phyloP scores from a whole-genome alignment of 2,113 vertebrate species.

The Mugil cephalus region DNA sequence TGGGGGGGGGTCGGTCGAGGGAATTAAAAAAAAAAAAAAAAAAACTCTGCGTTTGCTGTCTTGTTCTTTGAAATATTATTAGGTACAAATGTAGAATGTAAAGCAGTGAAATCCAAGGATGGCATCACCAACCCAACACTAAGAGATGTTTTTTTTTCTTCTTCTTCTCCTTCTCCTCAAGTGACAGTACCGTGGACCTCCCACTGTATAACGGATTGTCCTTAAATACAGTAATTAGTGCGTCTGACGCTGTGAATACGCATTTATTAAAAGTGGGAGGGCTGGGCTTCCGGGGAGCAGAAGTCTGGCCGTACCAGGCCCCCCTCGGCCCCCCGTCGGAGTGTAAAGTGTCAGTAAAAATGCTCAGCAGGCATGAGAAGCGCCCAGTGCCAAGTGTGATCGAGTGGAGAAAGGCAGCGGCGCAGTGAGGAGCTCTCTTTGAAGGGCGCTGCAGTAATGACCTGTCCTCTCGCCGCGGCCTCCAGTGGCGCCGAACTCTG shows the following conservation, averaged over 20 bases:
- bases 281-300: constrained; percentile 49
- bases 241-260: constrained; percentile 59
- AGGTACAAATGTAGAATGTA: constrained; percentile 61
- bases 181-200: constrained; percentile 32
- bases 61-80: constrained; percentile 64
- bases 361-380: constrained; percentile 65
- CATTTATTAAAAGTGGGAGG: constrained; percentile 67
- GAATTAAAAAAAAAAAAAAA: constrained; percentile 41
- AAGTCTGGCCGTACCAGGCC: constrained; percentile 51
- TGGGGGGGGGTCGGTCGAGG: too few species aligned
- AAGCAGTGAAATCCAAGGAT: constrained; percentile 43
- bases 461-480: constrained; percentile 75
- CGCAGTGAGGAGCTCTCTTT: constrained; percentile 63
- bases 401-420: constrained; percentile 57
- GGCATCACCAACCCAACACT: constrained; percentile 13
- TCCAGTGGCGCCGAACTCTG: constrained; percentile 62
- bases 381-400: constrained; percentile 57
- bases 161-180: constrained; percentile 4
- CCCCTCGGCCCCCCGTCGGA: constrained; percentile 33
- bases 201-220: constrained; percentile 54
- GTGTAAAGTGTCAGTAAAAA: constrained; percentile 72
- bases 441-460: constrained; percentile 81
- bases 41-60: constrained; percentile 46
- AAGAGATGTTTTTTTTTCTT: constrained; percentile 15
- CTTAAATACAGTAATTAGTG: constrained; percentile 72